Evolutionary conservation across 1,140 invertebrate genomes (phyloP).

Genomic region (Neodiprion lecontei): DNA sequence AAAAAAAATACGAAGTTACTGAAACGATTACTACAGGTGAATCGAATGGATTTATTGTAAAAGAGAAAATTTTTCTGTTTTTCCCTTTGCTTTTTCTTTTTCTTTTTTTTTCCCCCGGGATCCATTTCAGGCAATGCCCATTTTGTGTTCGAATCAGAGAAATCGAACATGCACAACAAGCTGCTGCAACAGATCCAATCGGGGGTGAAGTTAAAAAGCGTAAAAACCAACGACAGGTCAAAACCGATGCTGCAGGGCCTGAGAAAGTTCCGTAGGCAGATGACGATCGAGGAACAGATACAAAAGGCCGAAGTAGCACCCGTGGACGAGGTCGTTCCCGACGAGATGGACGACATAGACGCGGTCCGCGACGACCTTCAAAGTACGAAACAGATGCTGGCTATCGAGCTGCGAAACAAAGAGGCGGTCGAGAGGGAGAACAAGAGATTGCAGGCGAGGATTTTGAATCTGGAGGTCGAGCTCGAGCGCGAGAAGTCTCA

Average conservation of each 20-base stretch:
- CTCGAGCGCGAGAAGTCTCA: constrained; percentile 70
- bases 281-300: constrained; percentile 88
- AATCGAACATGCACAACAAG: constrained; percentile 81
- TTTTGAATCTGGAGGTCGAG: constrained; percentile 80
- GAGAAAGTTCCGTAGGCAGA: constrained; percentile 84
- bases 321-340: constrained; percentile 70
- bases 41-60: no score
- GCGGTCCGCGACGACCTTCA: constrained; percentile 89
- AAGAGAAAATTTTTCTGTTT: background rate
- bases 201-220: constrained; percentile 79
- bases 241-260: constrained; percentile 83
- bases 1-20: no score
- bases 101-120: constrained; percentile 20
- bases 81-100: background rate
- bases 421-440: constrained; percentile 86
- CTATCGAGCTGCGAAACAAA: constrained; percentile 84
- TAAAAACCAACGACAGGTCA: constrained; percentile 85
- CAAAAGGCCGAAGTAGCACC: constrained; percentile 70
- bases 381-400: constrained; percentile 89
- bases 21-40: no score
- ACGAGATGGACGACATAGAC: constrained; percentile 89
- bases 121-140: constrained; percentile 61
- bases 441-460: constrained; percentile 78
- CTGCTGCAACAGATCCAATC: constrained; percentile 83
- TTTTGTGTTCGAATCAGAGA: constrained; percentile 90